These are phyloP conservation scores for Scolanthus callimorphus DNA, from an alignment of 92 coral and sea anemone genomes.

Conservation along the genomic window DNA sequence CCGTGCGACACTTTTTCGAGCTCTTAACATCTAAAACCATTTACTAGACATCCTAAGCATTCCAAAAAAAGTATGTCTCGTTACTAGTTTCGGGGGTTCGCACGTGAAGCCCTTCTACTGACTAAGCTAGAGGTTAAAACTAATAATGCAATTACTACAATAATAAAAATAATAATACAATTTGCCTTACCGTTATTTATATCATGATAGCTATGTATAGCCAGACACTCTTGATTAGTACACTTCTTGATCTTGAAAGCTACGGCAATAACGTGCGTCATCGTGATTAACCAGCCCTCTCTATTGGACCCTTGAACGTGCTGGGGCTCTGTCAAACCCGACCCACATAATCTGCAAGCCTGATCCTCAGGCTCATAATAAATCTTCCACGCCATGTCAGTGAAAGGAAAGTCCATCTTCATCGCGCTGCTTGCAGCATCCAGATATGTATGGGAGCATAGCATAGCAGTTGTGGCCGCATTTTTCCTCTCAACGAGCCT, in stretches of 20 bases:
- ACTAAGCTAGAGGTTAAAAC: too few species aligned
- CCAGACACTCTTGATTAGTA: slow-evolving; percentile 14
- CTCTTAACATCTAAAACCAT: too few species aligned
- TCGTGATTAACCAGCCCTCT: slow-evolving; percentile 37
- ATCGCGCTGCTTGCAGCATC: slow-evolving; percentile 17
- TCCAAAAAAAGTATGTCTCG: too few species aligned
- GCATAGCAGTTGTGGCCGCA: slow-evolving; percentile 34
- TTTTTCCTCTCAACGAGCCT: slow-evolving; percentile 33
- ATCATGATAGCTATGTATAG: slow-evolving; percentile 34
- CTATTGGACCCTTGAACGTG: slow-evolving; percentile 40
- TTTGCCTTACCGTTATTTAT: too few species aligned
- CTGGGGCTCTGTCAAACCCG: slow-evolving; percentile 17
- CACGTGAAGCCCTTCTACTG: too few species aligned
- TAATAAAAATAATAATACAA: too few species aligned
- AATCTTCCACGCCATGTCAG: slow-evolving; percentile 35
- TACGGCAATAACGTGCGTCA: slow-evolving; percentile 29
- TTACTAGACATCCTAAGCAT: too few species aligned
- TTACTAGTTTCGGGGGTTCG: too few species aligned
- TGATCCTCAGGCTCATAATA: slow-evolving; percentile 32
- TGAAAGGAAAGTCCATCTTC: slow-evolving; percentile 22
- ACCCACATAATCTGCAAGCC: slow-evolving; percentile 15
- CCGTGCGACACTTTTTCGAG: too few species aligned
- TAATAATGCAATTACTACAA: too few species aligned
- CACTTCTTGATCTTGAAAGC: slow-evolving; percentile 37
- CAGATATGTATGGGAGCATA: too few species aligned